Percentiles rank a stretch among this genome's conserved stretches.
phyloP scores from a whole-genome alignment of 2,888 invertebrate species.

The Epistrophe grossulariae region DNA sequence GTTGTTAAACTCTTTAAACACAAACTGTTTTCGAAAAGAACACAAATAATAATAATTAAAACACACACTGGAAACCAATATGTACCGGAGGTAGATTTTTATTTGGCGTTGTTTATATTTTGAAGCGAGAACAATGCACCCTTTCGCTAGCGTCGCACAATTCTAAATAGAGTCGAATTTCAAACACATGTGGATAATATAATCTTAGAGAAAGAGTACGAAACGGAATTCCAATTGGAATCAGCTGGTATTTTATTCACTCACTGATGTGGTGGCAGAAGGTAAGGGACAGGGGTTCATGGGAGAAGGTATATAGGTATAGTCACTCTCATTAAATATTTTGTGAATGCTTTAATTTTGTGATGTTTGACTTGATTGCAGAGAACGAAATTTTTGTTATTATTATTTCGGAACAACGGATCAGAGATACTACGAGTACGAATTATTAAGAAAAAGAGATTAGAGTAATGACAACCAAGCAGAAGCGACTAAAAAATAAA shows the following conservation, averaged over 20 bases:
- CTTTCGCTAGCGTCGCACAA: constrained; percentile 62
- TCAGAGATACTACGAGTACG: not conserved
- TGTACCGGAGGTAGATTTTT: constrained; percentile 22
- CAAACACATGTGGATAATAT: constrained; percentile 70
- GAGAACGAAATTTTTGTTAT: constrained; percentile 32
- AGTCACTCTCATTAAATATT: not conserved
- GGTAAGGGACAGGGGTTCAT: too few species aligned
- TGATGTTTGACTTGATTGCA: constrained; percentile 11
- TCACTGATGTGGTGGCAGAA: not conserved
- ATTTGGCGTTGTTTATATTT: constrained; percentile 20
- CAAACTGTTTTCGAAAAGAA: constrained; percentile 1
- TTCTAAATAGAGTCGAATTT: constrained; percentile 59
- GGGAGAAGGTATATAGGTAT: not conserved
- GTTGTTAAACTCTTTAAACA: not conserved
- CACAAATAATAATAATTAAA: not conserved
- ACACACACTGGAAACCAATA: not conserved
- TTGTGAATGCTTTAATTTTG: too few species aligned
- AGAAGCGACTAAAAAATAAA: constrained; percentile 53
- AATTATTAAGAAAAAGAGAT: constrained; percentile 37
- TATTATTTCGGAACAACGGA: constrained; percentile 8
- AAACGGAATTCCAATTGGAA: constrained; percentile 17
- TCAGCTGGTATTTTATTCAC: constrained; percentile 30
- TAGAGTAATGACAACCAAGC: constrained; percentile 41
- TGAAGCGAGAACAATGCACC: constrained; percentile 51
- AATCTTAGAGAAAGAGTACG: constrained; percentile 43